Evolutionary conservation across 2,113 vertebrate genomes (phyloP), one percentile per base, ranked within the genome.

Genomic region (Ascaphus truei): DNA sequence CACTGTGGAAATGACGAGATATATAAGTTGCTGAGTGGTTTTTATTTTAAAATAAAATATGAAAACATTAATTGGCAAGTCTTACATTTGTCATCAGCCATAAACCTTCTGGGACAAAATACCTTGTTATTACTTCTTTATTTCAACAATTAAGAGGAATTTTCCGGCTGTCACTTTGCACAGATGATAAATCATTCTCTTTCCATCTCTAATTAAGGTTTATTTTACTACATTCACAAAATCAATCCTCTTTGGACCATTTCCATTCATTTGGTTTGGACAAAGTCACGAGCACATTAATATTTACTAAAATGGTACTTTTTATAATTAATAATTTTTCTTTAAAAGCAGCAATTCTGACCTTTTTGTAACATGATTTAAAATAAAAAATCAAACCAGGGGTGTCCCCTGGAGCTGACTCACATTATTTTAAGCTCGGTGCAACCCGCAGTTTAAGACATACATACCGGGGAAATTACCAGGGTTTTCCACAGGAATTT

Each of bases 11-110:
- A 66, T 61, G 58, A 47, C 59, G 50, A 67, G 71, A 78, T n/a
- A n/a, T n/a, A n/a, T n/a, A 79, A 75, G 76, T 71, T 78, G 78
- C 71, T 72, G 71, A 79, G 76, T 77, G 77, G 78, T 84, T 83
- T 78, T 80, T 76, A 78, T 79, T 81, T 73, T 78, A 56, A 56
- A 48, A 72, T 68, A 75, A 76, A 77, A 75, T 0, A 62, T 62
- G n/a, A 50, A 77, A 75, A 76, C 16, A 8, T 64, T 75, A 27
- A 29, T 66, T 0, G 0, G 61, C 36, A 0, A 78, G 78, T 72
- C 51, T 75, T 62, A 22, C 1, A 1, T 37, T 73, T 81, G 75
- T 76, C 80, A 69, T n/a, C 56, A 50, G 53, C 64, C 50, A 66
- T 72, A 48, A 60, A 61, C 51, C 65, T 76, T 64, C 73, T 71